Evolutionary conservation across 2,888 invertebrate species (phyloP).

Genomic region (Lydus trimaculatus): DNA sequence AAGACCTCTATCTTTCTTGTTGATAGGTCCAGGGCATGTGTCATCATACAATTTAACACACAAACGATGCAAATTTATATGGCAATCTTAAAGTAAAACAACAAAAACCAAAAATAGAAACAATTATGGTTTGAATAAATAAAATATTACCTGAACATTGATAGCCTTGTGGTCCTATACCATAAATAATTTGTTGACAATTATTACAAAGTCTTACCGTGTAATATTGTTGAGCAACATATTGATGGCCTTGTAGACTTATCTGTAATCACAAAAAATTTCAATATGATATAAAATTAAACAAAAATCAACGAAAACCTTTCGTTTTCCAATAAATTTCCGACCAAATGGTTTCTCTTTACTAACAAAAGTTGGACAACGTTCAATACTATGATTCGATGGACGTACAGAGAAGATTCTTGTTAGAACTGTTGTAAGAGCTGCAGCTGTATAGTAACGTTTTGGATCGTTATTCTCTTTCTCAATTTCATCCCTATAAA

Average conservation of each 20-base stretch:
- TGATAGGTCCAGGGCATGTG: conserved; percentile 59
- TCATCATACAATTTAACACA: conserved; percentile 60
- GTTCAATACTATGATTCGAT: conserved; percentile 69
- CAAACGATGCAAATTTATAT: conserved; percentile 58
- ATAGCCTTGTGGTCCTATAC: conserved; percentile 96
- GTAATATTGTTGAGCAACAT: conserved; percentile 87
- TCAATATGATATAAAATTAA: not conserved
- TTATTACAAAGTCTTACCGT: conserved; percentile 92
- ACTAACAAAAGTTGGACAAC: conserved; percentile 83
- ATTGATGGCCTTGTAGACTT: conserved; percentile 87
- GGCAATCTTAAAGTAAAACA: conserved; percentile 55
- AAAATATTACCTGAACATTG: conserved; percentile 81
- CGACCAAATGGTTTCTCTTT: conserved; percentile 81
- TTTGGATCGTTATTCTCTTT: conserved; percentile 67
- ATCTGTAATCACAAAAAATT: conserved; percentile 62
- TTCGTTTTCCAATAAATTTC: conserved; percentile 67
- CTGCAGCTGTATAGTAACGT: conserved; percentile 76
- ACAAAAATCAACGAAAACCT: conserved; percentile 33
- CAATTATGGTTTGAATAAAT: conserved; percentile 14
- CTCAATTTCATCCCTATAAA: conserved; percentile 68
- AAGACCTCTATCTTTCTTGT: conserved; percentile 55
- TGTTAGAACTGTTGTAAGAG: conserved; percentile 80
- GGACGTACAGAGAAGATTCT: conserved; percentile 77
- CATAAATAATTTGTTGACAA: conserved; percentile 92
- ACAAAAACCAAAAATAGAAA: too few relatives aligned